Percentiles rank a stretch among this genome's conserved stretches.
Evolutionary conservation across 2,797 vertebrate species (phyloP).

Genomic region (Falco peregrinus): DNA sequence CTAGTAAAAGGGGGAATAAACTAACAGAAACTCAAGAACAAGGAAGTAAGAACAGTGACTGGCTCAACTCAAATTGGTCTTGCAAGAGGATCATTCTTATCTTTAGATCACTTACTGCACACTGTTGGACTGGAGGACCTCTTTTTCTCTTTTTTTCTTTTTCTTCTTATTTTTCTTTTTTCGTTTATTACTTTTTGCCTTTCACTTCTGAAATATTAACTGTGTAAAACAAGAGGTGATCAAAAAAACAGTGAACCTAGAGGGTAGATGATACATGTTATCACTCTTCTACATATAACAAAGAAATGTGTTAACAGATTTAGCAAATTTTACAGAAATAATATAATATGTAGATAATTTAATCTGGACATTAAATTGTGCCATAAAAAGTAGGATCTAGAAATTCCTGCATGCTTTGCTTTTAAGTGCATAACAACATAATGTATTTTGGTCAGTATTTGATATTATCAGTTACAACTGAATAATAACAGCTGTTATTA

Average conservation of each 20-base stretch:
- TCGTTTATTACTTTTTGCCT: rapidly evolving
- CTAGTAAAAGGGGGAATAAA: neutral
- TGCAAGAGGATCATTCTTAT: neutral
- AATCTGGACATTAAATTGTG: neutral
- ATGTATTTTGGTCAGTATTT: neutral
- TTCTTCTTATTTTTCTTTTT: too few relatives aligned
- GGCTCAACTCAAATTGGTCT: neutral
- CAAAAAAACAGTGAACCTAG: neutral
- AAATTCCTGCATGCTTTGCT: neutral
- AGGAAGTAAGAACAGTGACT: neutral
- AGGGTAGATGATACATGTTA: neutral
- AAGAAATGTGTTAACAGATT: neutral
- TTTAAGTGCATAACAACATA: neutral
- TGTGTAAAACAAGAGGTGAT: neutral
- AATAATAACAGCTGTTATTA: neutral
- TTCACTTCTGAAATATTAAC: neutral
- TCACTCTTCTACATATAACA: neutral
- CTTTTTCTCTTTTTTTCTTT: neutral
- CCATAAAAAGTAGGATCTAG: neutral
- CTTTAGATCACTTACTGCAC: neutral
- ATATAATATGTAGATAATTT: neutral
- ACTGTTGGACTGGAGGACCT: neutral
- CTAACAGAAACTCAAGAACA: neutral
- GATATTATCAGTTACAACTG: neutral
- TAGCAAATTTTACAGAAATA: neutral